Evolutionary conservation across 2,888 invertebrate species (phyloP).

Genomic region (Eucera pruinosa): DNA sequence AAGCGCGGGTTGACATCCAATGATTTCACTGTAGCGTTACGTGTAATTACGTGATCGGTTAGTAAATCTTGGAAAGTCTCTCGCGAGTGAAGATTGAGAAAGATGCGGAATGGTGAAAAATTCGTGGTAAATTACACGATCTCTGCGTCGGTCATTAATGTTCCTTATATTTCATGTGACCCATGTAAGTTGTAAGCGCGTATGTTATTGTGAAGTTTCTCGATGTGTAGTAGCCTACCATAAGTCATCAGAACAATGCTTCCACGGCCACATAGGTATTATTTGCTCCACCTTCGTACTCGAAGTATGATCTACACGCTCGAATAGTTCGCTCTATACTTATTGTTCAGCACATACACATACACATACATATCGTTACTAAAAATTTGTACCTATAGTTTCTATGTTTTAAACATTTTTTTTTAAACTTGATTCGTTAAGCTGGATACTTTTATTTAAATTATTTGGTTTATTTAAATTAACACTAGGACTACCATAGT

Average conservation of each 20-base stretch:
- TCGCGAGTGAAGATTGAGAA: constrained; percentile 9
- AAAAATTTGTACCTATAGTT: no score
- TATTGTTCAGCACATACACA: background rate
- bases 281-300: constrained; percentile 66
- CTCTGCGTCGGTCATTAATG: constrained; percentile 55
- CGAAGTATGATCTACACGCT: constrained; percentile 66
- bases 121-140: constrained; percentile 42
- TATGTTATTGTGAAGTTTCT: constrained; percentile 55
- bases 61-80: constrained; percentile 3
- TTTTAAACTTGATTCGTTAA: no score
- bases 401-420: no score
- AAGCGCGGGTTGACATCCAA: background rate
- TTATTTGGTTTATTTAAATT: no score
- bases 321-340: constrained; percentile 36
- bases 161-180: constrained; percentile 58
- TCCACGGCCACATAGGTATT: constrained; percentile 62
- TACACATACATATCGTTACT: no score
- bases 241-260: constrained; percentile 74
- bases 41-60: constrained; percentile 27
- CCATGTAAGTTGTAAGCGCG: constrained; percentile 41
- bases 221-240: constrained; percentile 61
- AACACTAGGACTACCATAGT: no score
- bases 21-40: constrained; percentile 12
- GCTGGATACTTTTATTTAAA: no score
- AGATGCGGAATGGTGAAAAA: constrained; percentile 24